Conservation (phyloP, 2,113 vertebrate genomes). For the Alligator mississippiensis region DNA sequence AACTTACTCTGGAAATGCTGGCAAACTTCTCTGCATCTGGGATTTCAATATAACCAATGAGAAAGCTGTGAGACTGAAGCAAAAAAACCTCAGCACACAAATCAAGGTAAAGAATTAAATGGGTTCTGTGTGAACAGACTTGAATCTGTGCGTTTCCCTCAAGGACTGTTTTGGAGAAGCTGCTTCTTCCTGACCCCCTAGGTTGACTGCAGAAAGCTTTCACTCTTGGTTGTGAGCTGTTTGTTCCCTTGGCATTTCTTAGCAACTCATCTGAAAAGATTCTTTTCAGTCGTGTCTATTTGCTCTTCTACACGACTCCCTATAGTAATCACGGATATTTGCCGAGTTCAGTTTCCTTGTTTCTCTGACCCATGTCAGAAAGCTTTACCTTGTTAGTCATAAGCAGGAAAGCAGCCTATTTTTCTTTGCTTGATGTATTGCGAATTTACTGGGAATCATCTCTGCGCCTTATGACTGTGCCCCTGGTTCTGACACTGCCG, state of each 20-base stretch:
- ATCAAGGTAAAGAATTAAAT: slow-evolving; percentile 85
- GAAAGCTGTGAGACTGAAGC: slow-evolving; percentile 86
- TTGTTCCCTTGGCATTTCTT: background rate
- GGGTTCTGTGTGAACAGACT: background rate
- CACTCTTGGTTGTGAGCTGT: background rate
- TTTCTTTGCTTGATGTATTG: background rate
- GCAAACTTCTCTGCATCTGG: slow-evolving; percentile 92
- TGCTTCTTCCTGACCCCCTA: background rate
- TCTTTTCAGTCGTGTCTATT: background rate
- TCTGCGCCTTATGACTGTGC: background rate
- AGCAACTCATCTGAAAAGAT: background rate
- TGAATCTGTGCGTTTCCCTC: background rate
- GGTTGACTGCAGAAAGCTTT: background rate
- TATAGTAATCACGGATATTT: background rate
- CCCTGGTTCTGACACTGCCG: background rate
- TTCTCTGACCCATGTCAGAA: background rate
- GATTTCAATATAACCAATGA: slow-evolving; percentile 91
- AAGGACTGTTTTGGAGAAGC: background rate
- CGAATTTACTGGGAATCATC: background rate
- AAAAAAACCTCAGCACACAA: slow-evolving; percentile 88
- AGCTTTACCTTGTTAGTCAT: too few relatives aligned
- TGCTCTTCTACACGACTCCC: background rate
- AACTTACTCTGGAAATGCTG: slow-evolving; percentile 74
- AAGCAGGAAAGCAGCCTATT: background rate
- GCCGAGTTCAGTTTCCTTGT: background rate